Conservation (phyloP, 2,113 vertebrate species). For the Pluvialis apricaria region DNA sequence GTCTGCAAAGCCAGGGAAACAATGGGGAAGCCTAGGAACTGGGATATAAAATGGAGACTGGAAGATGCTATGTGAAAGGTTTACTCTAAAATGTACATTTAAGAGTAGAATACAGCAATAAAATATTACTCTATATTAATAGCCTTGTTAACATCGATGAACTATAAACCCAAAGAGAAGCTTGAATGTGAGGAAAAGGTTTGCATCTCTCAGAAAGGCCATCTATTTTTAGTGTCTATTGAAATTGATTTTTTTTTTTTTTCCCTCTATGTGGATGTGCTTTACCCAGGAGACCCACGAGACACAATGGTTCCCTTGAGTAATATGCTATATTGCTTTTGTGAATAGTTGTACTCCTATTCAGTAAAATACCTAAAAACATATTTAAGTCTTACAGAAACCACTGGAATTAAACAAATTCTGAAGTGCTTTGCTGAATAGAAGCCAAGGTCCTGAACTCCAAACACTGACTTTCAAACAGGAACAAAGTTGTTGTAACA, state of each 20-base stretch:
- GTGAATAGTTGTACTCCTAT: constrained; percentile 4
- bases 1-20: not conserved
- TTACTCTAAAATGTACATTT: not conserved
- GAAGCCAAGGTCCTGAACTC: constrained; percentile 11
- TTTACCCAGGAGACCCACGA: constrained; percentile 13
- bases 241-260: constrained; percentile 45
- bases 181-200: not conserved
- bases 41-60: not conserved
- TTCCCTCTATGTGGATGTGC: not conserved
- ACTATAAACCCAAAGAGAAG: not conserved
- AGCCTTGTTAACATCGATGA: constrained; percentile 41
- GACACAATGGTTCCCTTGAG: constrained; percentile 12
- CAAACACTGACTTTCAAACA: not conserved
- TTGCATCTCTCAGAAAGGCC: not conserved
- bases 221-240: constrained; percentile 47
- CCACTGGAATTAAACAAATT: constrained; percentile 27
- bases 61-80: not conserved
- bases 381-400: constrained; percentile 7
- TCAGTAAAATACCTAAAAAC: constrained; percentile 19
- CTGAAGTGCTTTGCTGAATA: constrained; percentile 18
- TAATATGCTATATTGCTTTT: not conserved
- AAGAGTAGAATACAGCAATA: not conserved
- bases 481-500: not conserved
- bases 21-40: not conserved
- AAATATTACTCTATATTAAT: constrained; percentile 20